Evolutionary conservation across 2,888 invertebrate species (phyloP), one percentile per base, ranked within the genome.

Genomic region (Liopterus haemorrhoidalis): DNA sequence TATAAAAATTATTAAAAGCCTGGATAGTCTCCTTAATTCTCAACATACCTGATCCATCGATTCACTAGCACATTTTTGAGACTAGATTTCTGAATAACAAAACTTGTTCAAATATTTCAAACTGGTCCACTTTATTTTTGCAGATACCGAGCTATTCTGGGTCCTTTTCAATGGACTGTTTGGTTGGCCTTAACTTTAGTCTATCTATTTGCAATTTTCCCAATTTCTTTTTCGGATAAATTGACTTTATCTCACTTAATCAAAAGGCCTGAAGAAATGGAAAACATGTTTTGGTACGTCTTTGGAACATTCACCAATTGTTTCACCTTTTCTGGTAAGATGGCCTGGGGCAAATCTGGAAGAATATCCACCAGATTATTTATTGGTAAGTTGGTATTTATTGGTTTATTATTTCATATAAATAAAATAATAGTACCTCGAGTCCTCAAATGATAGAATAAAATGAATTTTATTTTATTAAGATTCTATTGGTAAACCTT

Each of bases 231-330:
- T 59, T 85, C 83, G 0, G 82, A 85, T 57, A 81, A 81, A 54
- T 75, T 81, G 46, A 77, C 82, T 0, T 61, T 85, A 12, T 71
- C 67, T 5, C 81, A 82, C 58, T 67, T 87, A 20, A 56, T 85
- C 19, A 72, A 79, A 27, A 77, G 81, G 54, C 81, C 81, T 46
- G 79, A 80, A 37, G 82, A 85, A 69, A 70, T 86, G 24, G 85
- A 85, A 65, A 83, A 85, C 56, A 86, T 87, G 85, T 87, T 87
- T 63, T 88, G 87, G 87, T 86, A 85, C 59, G 85, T 88, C 41
- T 88, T 86, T 57, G 86, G 87, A 4, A 87, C 86, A 30, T 88
- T 87, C 59, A 88, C 88, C 0, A 88, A 88, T 59, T 81, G 82
- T 54, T 84, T 88, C 57, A 81, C 82, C 0, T 83, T 83, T 57